Percentiles rank a stretch among this genome's conserved stretches.
Conservation (phyloP, 35 echinoderm and acorn worm genomes). For the Hemicentrotus pulcherrimus region DNA sequence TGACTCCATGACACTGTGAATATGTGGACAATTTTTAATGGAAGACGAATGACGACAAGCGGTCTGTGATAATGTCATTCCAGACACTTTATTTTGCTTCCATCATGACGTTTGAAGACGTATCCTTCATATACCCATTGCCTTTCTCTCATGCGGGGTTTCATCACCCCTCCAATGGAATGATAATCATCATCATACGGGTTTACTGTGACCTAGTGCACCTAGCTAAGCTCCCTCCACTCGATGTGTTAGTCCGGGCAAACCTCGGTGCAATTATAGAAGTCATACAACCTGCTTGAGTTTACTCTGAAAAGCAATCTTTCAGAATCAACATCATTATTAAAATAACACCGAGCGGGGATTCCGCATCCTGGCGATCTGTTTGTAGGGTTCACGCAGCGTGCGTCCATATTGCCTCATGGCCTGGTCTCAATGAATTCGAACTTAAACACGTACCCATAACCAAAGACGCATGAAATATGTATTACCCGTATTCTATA, state of each 20-base stretch:
- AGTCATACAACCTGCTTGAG: background rate
- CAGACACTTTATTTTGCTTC: background rate
- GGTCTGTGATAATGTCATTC: background rate
- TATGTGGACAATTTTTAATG: background rate
- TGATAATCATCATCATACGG: background rate
- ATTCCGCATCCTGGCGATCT: background rate
- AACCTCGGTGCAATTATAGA: background rate
- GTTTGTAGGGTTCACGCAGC: background rate
- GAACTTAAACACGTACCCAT: background rate
- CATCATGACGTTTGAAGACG: background rate
- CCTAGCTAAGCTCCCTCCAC: background rate
- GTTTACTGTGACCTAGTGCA: background rate
- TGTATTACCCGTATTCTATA: background rate
- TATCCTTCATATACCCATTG: background rate
- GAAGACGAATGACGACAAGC: background rate
- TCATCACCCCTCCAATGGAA: background rate
- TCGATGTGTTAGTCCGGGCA: background rate
- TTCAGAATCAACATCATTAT: background rate
- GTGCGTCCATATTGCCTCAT: background rate
- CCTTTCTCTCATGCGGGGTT: background rate
- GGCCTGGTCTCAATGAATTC: background rate
- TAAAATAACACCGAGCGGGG: background rate
- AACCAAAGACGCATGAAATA: background rate
- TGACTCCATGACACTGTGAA: too few relatives aligned
- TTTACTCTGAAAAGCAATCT: background rate